Evolutionary conservation across 2,797 vertebrate species (phyloP).

Genomic region (Aselliscus stoliczkanus): DNA sequence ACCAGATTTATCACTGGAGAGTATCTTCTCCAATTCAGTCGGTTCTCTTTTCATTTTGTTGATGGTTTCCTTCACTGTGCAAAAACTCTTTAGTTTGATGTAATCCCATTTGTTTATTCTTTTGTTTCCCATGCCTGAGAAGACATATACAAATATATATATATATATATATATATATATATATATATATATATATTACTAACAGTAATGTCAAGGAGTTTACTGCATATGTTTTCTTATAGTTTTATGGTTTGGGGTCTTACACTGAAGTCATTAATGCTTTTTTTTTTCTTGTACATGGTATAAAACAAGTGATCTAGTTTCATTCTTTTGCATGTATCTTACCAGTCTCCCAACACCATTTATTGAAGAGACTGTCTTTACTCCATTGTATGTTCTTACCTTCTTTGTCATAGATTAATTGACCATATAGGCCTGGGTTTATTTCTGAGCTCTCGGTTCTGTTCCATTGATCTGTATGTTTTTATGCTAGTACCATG

Average conservation of each 20-base stretch:
- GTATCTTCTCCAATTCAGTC: background rate
- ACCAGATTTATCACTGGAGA: background rate
- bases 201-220: background rate
- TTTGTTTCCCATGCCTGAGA: background rate
- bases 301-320: too few relatives aligned
- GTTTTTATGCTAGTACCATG: background rate
- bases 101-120: background rate
- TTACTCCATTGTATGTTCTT: background rate
- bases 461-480: background rate
- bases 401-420: too few relatives aligned
- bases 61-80: background rate
- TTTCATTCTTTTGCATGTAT: too few relatives aligned
- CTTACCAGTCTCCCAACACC: background rate
- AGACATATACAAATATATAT: background rate
- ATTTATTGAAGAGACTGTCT: background rate
- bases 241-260: background rate
- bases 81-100: background rate
- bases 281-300: background rate
- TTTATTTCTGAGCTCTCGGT: background rate
- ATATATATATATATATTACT: too few relatives aligned
- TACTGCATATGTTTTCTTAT: background rate
- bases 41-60: background rate
- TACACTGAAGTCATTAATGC: background rate
- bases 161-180: too few relatives aligned
- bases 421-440: background rate